Base-by-base conservation (phyloP, 2,797 vertebrate species). In the Poeciliopsis turneri region DNA sequence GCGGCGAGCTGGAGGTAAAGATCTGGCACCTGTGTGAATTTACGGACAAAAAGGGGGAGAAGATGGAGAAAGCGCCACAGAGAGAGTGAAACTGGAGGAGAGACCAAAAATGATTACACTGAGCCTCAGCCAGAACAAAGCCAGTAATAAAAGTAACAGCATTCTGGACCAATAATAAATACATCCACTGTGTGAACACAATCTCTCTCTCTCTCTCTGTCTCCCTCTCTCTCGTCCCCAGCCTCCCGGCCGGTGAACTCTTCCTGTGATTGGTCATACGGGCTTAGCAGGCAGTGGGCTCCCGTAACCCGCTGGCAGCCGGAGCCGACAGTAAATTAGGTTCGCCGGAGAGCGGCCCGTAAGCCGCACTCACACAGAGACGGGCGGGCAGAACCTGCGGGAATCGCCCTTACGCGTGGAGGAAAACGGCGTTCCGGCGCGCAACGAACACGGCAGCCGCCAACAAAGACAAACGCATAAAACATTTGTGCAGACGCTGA, bases 81-180 rank as follows among this genome's bases (percentile, higher is more conserved):
- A 76, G 74, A 43, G 70, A 70, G 64, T 61, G 49, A 81, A 66
- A 75, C 28, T 61, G 79, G 74, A 79, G 79, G 47, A 47, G 64
- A 81, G 73, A 47, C 55, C 72, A 72, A 70, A 51, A 83, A 88
- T 79, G 79, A 88, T 87, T 83, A 84, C 81, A 79, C 78, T 84
- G 90, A 83, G 80, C 78, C 75, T 85, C 75, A 57, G 89, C 91
- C 91, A 90, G 89, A 91, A 89, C 84, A 92, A 91, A 93, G 89
- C 80, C 90, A 77, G 87, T 91, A 88, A 92, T 94, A 93, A 94
- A 93, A 94, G 90, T 78, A 89, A 92, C 88, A 89, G 87, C 89
- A 84, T 89, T 88, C 72, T 88, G 82, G 76, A 87, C 85, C 75
- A 82, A 92, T 92, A 94, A 95, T 94, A 94, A 95, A 93, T 87